Percentiles rank a stretch among this genome's conserved stretches.
Evolutionary conservation across 1,140 invertebrate genomes (phyloP).

Genomic region (Pemphigus obesinymphae): DNA sequence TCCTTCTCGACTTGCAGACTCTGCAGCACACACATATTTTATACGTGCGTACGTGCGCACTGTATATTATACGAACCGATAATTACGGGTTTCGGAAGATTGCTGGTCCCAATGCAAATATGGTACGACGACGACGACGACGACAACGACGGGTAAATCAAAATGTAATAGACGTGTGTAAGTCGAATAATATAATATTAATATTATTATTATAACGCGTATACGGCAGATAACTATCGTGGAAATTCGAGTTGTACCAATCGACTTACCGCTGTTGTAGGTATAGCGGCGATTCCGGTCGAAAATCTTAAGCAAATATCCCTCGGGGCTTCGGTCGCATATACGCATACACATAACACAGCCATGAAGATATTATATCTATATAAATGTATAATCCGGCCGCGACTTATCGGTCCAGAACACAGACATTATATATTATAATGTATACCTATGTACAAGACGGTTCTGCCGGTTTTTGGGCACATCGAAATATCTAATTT

Average conservation of each 20-base stretch:
- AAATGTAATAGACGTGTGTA: neutral
- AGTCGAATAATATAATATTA: too few relatives aligned
- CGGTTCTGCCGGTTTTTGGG: too few relatives aligned
- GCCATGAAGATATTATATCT: too few relatives aligned
- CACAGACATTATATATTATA: neutral
- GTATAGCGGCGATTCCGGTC: neutral
- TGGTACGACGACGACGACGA: neutral
- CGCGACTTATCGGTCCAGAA: neutral
- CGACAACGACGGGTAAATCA: neutral
- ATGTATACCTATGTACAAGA: neutral
- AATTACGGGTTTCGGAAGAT: constrained; percentile 25
- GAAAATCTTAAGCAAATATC: constrained; percentile 7
- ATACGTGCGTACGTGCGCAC: neutral
- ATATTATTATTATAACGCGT: too few relatives aligned
- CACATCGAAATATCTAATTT: neutral
- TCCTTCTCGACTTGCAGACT: too few relatives aligned
- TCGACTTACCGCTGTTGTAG: neutral
- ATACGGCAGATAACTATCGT: neutral
- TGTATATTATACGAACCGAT: neutral
- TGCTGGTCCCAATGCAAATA: constrained; percentile 12
- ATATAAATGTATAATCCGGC: too few relatives aligned
- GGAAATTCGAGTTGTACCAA: neutral
- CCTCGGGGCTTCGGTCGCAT: too few relatives aligned
- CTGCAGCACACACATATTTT: neutral
- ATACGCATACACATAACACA: too few relatives aligned